phyloP scores from a whole-genome alignment of 2,113 vertebrate species.

The Amblyopsis rosae region DNA sequence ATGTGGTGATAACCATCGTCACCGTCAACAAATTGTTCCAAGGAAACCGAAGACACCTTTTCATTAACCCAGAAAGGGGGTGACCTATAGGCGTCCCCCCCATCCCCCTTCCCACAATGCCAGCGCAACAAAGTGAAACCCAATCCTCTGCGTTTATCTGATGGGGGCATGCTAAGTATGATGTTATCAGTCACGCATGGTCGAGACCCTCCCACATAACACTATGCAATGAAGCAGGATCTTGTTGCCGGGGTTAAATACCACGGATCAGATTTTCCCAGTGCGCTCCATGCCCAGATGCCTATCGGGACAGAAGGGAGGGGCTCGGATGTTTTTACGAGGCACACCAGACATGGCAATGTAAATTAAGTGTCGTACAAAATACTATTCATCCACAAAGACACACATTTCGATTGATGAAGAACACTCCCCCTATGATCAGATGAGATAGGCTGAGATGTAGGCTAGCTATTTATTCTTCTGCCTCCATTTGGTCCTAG shows the following conservation, averaged over 20 bases:
- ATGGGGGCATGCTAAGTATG: slow-evolving; percentile 47
- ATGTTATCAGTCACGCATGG: slow-evolving; percentile 58
- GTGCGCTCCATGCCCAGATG: slow-evolving; percentile 64
- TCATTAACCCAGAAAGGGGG: slow-evolving; percentile 38
- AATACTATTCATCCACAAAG: slow-evolving; percentile 61
- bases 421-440: slow-evolving; percentile 38
- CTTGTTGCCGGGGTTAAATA: slow-evolving; percentile 59
- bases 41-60: slow-evolving; percentile 52
- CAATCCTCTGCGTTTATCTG: slow-evolving; percentile 55
- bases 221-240: slow-evolving; percentile 65
- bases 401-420: slow-evolving; percentile 63
- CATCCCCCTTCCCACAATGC: slow-evolving; percentile 14
- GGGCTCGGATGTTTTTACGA: slow-evolving; percentile 52
- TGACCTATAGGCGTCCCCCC: slow-evolving; percentile 17
- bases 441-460: slow-evolving; percentile 54
- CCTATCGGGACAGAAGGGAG: slow-evolving; percentile 52
- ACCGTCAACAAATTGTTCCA: slow-evolving; percentile 35
- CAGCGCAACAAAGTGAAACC: slow-evolving; percentile 54
- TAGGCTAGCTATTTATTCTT: slow-evolving; percentile 9
- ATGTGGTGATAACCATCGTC: slow-evolving; percentile 12
- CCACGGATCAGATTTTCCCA: slow-evolving; percentile 53
- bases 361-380: slow-evolving; percentile 64
- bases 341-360: slow-evolving; percentile 56
- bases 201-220: slow-evolving; percentile 53
- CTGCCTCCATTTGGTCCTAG: not conserved